A percentile compares a stretch with the other conserved stretches of the same genome.
These are phyloP conservation scores for Aphidius gifuensis DNA, from an alignment of 1,140 invertebrate species.

Conservation along the genomic window DNA sequence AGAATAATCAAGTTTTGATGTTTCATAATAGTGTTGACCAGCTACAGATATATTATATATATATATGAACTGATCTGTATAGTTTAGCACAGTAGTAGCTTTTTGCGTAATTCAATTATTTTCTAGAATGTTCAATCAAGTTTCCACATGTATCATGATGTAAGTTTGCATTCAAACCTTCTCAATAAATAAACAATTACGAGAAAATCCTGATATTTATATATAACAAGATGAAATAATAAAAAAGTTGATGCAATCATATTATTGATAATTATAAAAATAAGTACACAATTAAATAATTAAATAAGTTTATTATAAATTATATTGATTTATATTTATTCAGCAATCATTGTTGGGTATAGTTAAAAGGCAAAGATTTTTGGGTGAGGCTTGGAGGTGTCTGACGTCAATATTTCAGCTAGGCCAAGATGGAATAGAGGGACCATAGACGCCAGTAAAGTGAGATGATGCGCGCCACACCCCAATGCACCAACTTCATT, in stretches of 20 bases:
- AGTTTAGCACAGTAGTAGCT: not conserved
- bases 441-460: conserved; percentile 9
- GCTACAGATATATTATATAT: conserved; percentile 1
- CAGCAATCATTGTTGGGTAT: too few species aligned
- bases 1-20: conserved; percentile 11
- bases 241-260: not conserved
- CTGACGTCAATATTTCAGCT: conserved; percentile 9
- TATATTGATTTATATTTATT: too few species aligned
- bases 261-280: conserved; percentile 8
- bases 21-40: conserved; percentile 12
- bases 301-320: too few species aligned
- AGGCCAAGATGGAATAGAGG: conserved; percentile 22
- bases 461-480: conserved; percentile 24
- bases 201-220: too few species aligned
- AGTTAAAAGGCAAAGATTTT: too few species aligned
- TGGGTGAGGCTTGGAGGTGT: not conserved
- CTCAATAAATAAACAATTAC: too few species aligned
- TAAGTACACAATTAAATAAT: too few species aligned
- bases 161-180: too few species aligned
- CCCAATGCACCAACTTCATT: conserved; percentile 32
- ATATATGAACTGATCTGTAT: not conserved
- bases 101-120: conserved; percentile 17
- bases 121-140: conserved; percentile 6
- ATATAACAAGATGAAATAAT: too few species aligned
- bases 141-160: too few species aligned